Evolutionary conservation across 2,797 vertebrate species (phyloP).

Genomic region (Rhinophrynus dorsalis): DNA sequence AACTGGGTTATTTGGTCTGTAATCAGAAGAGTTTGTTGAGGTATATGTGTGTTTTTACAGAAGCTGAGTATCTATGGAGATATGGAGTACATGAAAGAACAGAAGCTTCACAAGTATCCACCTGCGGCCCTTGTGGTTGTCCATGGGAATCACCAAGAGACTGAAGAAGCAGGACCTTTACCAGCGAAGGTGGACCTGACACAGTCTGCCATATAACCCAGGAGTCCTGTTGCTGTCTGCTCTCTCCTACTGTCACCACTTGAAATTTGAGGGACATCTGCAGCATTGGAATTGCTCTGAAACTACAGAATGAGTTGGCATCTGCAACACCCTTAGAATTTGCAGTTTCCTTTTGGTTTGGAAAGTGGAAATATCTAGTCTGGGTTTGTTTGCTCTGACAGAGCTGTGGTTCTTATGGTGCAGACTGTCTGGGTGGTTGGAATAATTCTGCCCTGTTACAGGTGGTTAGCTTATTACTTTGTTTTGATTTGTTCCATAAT

Average conservation of each 20-base stretch:
- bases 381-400: neutral
- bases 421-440: neutral
- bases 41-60: slow-evolving; percentile 67
- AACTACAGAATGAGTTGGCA: neutral
- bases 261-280: neutral
- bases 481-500: neutral
- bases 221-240: neutral
- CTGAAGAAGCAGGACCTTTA: slow-evolving; percentile 85
- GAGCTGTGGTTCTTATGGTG: neutral
- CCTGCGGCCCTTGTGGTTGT: slow-evolving; percentile 86
- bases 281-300: neutral
- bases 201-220: slow-evolving; percentile 66
- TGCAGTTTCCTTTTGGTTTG: neutral
- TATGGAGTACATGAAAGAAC: slow-evolving; percentile 81
- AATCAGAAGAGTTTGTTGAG: no score
- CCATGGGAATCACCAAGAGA: slow-evolving; percentile 74
- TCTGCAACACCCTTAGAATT: neutral
- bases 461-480: neutral
- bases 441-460: neutral
- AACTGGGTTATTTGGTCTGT: no score
- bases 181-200: slow-evolving; percentile 88
- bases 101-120: slow-evolving; percentile 86
- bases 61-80: slow-evolving; percentile 97
- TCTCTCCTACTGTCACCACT: neutral
- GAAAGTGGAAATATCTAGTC: neutral